Conservation (phyloP, 1,140 invertebrate genomes). For the Eueides isabella region DNA sequence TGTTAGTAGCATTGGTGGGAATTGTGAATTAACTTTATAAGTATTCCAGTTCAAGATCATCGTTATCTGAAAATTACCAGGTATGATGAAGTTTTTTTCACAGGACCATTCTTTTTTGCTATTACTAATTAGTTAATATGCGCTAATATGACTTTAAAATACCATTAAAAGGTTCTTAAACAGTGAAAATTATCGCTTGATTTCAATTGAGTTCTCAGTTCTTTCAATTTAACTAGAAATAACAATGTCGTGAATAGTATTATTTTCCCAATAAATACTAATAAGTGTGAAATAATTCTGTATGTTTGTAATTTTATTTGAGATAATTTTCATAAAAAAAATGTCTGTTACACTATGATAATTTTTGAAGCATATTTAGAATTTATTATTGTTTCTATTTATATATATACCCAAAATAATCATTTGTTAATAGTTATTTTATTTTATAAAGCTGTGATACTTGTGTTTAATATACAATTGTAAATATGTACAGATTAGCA, state of each 20-base stretch:
- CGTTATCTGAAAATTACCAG: neutral
- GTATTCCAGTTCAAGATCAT: neutral
- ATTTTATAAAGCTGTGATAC: conserved; percentile 66
- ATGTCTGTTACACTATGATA: no score
- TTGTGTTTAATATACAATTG: conserved; percentile 58
- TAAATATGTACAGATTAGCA: conserved; percentile 67
- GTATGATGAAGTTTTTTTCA: neutral
- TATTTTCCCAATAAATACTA: no score
- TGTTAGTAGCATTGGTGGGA: conserved; percentile 42
- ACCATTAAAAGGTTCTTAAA: no score
- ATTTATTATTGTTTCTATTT: conserved; percentile 12
- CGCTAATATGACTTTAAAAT: no score
- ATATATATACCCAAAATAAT: conserved; percentile 11
- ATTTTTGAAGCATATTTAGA: conserved; percentile 19
- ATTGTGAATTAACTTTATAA: conserved; percentile 18
- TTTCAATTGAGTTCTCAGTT: no score
- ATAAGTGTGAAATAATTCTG: no score
- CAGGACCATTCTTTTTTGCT: neutral
- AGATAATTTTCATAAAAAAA: no score
- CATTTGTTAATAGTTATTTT: conserved; percentile 29
- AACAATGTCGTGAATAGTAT: no score
- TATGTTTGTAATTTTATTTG: no score
- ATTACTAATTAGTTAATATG: no score
- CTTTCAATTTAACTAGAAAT: no score
- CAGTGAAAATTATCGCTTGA: no score